phyloP scores from a whole-genome alignment of 2,113 vertebrate genomes.

The Mus spicilegus region DNA sequence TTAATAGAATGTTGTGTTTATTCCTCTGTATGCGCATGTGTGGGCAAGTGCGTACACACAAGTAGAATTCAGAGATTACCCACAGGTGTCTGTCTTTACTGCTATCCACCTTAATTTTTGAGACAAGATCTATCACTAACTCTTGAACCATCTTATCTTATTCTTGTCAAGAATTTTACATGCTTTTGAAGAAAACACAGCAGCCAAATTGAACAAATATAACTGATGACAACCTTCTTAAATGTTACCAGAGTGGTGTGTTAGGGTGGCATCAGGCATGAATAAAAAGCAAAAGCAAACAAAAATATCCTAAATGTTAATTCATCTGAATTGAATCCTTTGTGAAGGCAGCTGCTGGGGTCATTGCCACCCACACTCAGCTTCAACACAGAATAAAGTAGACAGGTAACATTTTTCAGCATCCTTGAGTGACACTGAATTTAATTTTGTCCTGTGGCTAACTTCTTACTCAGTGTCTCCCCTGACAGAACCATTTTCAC shows the following conservation, averaged over 20 bases:
- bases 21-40: not conserved
- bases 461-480: not conserved
- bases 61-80: not conserved
- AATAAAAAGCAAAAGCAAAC: constrained; percentile 22
- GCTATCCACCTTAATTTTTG: not conserved
- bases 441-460: constrained; percentile 45
- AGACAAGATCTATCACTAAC: not conserved
- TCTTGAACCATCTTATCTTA: not conserved
- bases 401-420: constrained; percentile 39
- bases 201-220: not conserved
- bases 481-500: constrained; percentile 12
- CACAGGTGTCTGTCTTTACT: not conserved
- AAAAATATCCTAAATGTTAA: not conserved
- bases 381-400: not conserved
- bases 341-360: not conserved
- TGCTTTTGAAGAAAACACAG: constrained; percentile 38
- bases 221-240: not conserved
- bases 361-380: not conserved
- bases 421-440: constrained; percentile 26
- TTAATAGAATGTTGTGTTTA: not conserved
- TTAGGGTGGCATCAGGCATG: not conserved
- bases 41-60: not conserved
- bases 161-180: not conserved
- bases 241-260: not conserved
- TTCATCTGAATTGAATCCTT: constrained; percentile 6